phyloP scores from a whole-genome alignment of 2,797 vertebrate genomes.

The Craterocephalus amniculus region DNA sequence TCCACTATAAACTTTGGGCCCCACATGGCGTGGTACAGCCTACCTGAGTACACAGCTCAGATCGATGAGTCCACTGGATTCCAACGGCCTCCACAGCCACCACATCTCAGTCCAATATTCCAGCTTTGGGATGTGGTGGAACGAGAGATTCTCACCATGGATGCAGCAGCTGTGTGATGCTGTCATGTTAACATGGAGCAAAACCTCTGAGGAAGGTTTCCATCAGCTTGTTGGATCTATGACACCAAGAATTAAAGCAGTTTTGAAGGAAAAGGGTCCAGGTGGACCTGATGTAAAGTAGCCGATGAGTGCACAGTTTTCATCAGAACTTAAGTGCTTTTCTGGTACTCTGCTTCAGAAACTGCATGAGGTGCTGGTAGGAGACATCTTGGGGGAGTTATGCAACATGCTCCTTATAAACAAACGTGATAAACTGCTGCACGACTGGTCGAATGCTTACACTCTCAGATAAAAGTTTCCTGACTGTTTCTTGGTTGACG shows the following conservation, averaged over 20 bases:
- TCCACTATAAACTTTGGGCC: too few relatives aligned
- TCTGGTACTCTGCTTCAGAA: neutral
- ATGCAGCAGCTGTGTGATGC: too few relatives aligned
- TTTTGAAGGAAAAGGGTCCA: neutral
- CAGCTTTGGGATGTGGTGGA: too few relatives aligned
- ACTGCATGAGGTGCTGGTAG: conserved; percentile 7
- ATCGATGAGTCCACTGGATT: too few relatives aligned
- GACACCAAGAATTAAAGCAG: neutral
- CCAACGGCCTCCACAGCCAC: too few relatives aligned
- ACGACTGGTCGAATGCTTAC: conserved; percentile 30
- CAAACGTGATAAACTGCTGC: conserved; percentile 42
- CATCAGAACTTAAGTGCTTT: neutral
- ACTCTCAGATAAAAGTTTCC: conserved; percentile 45
- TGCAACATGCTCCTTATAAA: conserved; percentile 21
- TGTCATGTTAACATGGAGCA: too few relatives aligned
- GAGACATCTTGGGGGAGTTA: conserved; percentile 12
- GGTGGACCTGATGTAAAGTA: neutral
- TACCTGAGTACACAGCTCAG: too few relatives aligned
- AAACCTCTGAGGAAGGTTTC: too few relatives aligned
- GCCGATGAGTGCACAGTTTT: neutral
- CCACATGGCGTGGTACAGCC: too few relatives aligned
- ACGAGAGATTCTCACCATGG: too few relatives aligned
- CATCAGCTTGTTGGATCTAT: too few relatives aligned
- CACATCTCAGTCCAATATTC: too few relatives aligned
- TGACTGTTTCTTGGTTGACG: conserved; percentile 32